Conservation (phyloP, 2,888 invertebrate genomes). For the Chalcis sispes region DNA sequence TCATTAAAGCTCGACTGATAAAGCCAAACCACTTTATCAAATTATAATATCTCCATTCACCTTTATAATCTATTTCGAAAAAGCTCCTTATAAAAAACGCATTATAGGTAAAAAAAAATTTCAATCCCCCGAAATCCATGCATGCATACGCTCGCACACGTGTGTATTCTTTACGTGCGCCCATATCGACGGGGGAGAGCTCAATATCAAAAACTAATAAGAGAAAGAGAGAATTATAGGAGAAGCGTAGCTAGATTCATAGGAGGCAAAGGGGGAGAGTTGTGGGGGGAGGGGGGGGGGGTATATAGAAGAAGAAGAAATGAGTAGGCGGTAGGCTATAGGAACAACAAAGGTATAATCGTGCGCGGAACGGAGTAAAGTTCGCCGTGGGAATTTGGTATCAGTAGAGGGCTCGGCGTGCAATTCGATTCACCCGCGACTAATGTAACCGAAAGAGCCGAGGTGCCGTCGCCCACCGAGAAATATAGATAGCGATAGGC, state of each 20-base stretch:
- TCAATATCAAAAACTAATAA: constrained; percentile 12
- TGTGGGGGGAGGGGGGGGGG: neutral
- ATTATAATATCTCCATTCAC: constrained; percentile 30
- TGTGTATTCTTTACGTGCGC: too few relatives aligned
- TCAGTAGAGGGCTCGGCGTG: constrained; percentile 1
- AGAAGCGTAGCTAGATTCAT: too few relatives aligned
- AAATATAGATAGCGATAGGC: constrained; percentile 50
- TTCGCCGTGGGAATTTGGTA: constrained; percentile 7
- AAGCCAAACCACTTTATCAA: constrained; percentile 19
- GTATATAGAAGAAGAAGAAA: too few relatives aligned
- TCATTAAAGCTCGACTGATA: constrained; percentile 14
- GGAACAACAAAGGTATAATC: constrained; percentile 35
- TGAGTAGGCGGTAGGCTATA: neutral
- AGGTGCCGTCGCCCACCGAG: neutral
- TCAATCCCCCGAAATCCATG: constrained; percentile 5
- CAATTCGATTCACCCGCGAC: constrained; percentile 7
- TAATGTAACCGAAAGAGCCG: constrained; percentile 27
- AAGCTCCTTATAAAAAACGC: constrained; percentile 52
- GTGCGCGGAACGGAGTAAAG: constrained; percentile 29
- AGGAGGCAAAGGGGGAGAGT: too few relatives aligned
- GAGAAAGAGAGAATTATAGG: constrained; percentile 24
- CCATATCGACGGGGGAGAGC: too few relatives aligned
- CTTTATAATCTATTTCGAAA: constrained; percentile 29
- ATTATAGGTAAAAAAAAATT: constrained; percentile 45
- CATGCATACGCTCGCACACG: neutral